Conservation (phyloP, 2,113 vertebrate genomes). For the Channa maculata region DNA sequence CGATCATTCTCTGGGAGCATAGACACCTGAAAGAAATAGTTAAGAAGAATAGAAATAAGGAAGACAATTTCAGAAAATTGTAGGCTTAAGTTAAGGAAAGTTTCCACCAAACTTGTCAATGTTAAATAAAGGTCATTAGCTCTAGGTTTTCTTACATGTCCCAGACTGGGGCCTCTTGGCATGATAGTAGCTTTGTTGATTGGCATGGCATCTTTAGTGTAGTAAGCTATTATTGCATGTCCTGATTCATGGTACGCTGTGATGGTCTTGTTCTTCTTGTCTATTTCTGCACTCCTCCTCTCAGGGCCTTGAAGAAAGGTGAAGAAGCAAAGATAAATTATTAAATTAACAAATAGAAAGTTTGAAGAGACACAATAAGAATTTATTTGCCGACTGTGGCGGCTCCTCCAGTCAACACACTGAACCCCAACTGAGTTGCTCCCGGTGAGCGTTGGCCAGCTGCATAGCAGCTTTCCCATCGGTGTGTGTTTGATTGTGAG, state of each 20-base stretch:
- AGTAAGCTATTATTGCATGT: constrained; percentile 96
- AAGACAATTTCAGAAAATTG: neutral
- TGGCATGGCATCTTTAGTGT: constrained; percentile 97
- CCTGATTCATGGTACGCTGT: constrained; percentile 98
- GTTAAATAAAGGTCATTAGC: neutral
- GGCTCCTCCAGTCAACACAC: too few relatives aligned
- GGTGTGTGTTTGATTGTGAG: too few relatives aligned
- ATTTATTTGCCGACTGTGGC: too few relatives aligned
- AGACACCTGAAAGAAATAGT: constrained; percentile 85
- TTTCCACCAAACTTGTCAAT: neutral
- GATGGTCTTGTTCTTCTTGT: constrained; percentile 93
- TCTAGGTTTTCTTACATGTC: constrained; percentile 87
- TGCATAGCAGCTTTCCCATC: too few relatives aligned
- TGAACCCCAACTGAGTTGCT: too few relatives aligned
- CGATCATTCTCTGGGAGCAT: constrained; percentile 95
- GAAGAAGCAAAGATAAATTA: neutral
- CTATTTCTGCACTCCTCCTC: constrained; percentile 94
- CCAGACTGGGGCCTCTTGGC: constrained; percentile 94
- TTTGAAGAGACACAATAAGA: neutral
- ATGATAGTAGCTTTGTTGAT: constrained; percentile 99
- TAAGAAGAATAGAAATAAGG: neutral
- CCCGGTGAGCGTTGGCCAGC: too few relatives aligned
- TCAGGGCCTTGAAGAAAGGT: constrained; percentile 87
- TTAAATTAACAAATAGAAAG: neutral
- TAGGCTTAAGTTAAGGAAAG: too few relatives aligned